Base-by-base conservation (phyloP, 2,888 invertebrate species). In the Odontomyia ornata region DNA sequence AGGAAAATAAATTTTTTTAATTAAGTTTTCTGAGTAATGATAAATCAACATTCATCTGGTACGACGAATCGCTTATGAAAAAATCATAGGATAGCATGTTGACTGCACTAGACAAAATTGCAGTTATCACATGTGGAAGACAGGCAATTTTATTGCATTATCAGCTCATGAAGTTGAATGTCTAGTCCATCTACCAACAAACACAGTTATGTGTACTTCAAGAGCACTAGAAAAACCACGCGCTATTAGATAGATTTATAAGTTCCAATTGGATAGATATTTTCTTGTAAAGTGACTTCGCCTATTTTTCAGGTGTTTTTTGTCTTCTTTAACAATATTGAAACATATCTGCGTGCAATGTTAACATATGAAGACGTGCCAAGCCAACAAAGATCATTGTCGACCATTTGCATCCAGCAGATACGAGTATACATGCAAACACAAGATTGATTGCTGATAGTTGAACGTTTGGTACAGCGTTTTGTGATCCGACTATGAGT, bases 161-260 rank as follows among this genome's bases (percentile, higher is more conserved):
- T 60, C 57, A n/a, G 27, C 28, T 13, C 25, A 15, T 67, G 67
- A 67, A 75, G 75, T 75, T 76, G 65, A 76, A 65, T 76, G 76
- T 65, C 65, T 76, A 76, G 65, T 64, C 7, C 76, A 64, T 3
- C 64, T 15, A 60, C 7, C 60, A 3, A 21, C 52, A n/a, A 18
- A 4, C 15, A 15, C 52, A 9, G 52, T 4, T 9, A n/a, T 4
- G 52, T 9, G 3, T n/a, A 52, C 52, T 18, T 18, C 52, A 15
- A 7, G 43, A 13, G 43, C 43, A 9, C 7, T 43, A 43, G 43
- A 9, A 7, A 13, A 7, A 13, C 7, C 43, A 43, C 7, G 13
- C 13, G 43, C 43, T 43, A 43, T 7, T 43, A 9, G 13, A 43
- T 13, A 43, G 43, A 43, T 43, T 9, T 43, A 13, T 7, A 43